These are phyloP conservation scores for Chelonoidis abingdonii DNA, from an alignment of 2,113 vertebrate genomes.

Conservation along the genomic window DNA sequence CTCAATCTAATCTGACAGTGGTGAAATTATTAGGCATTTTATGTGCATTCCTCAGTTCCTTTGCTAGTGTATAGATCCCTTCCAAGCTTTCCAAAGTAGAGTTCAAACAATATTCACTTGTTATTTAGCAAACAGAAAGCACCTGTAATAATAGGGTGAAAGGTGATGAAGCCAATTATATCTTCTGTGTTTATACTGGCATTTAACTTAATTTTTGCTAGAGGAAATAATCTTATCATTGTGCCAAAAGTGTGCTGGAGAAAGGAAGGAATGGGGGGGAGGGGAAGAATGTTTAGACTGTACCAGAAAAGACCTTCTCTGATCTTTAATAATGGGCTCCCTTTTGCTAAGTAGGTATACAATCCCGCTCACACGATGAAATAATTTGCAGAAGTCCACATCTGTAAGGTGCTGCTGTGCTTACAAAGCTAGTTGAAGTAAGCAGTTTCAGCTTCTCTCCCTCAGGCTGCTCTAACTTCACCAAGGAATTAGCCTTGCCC, in stretches of 20 bases:
- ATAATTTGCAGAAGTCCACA: background rate
- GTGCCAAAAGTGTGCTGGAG: background rate
- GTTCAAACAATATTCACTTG: background rate
- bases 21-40: constrained; percentile 64
- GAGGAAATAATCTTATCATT: constrained; percentile 47
- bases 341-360: background rate
- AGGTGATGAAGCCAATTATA: background rate
- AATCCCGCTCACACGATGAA: background rate
- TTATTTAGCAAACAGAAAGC: background rate
- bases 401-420: background rate
- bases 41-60: constrained; percentile 19
- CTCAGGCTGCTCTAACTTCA: background rate
- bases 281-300: constrained; percentile 44
- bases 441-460: background rate
- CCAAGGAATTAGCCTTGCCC: background rate
- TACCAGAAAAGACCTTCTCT: background rate
- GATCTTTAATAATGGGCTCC: constrained; percentile 1
- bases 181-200: constrained; percentile 11
- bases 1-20: constrained; percentile 70
- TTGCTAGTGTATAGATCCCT: constrained; percentile 21
- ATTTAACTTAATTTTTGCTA: constrained; percentile 49
- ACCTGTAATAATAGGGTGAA: constrained; percentile 1
- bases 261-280: constrained; percentile 55
- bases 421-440: background rate
- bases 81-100: background rate